Base-by-base conservation (phyloP, 1,140 invertebrate genomes). In the Carposina sasakii region DNA sequence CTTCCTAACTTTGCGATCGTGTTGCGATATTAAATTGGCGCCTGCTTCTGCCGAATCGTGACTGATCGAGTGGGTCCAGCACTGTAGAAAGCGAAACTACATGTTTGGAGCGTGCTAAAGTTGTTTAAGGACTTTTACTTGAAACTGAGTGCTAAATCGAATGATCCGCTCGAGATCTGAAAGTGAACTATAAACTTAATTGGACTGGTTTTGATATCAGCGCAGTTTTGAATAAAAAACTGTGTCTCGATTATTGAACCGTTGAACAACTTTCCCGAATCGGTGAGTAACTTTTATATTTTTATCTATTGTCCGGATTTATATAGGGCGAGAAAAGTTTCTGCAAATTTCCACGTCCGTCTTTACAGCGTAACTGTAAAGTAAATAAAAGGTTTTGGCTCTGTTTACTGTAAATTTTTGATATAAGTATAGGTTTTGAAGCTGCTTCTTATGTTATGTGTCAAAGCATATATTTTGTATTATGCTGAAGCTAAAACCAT, bases 1-100 rank as follows among this genome's bases (percentile, higher is more conserved):
- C n/a, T n/a, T n/a, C n/a, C n/a, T n/a, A 81, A 70, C 81, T 81
- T 81, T 73, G 55, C 67, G 67, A 69, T 75, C 65, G 69, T 59
- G 67, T 31, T 62, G 36, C 48, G 49, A 58, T 46, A 55, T 63
- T 57, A 58, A 46, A 54, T 54, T 54, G 49, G 48, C 57, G 46
- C 41, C 48, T 57, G 51, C 55, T 57, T 70, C 66, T 65, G 60
- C 61, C 57, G 58, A 52, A 54, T 70, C 71, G 67, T 73, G 65
- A 71, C 60, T 62, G 63, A 63, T 64, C 64, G 63, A 58, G 60
- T 62, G 63, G 62, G 63, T 63, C 59, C 60, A 56, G 63, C 59
- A 63, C 52, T 45, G 46, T 63, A 62, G 72, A 76, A 71, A 78
- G 73, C 76, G 67, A 73, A 71, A 71, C 57, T 65, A 54, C 60